Evolutionary conservation across 2,113 vertebrate genomes (phyloP), one percentile per base, ranked within the genome.

Genomic region (Gallinago paraguaiae): DNA sequence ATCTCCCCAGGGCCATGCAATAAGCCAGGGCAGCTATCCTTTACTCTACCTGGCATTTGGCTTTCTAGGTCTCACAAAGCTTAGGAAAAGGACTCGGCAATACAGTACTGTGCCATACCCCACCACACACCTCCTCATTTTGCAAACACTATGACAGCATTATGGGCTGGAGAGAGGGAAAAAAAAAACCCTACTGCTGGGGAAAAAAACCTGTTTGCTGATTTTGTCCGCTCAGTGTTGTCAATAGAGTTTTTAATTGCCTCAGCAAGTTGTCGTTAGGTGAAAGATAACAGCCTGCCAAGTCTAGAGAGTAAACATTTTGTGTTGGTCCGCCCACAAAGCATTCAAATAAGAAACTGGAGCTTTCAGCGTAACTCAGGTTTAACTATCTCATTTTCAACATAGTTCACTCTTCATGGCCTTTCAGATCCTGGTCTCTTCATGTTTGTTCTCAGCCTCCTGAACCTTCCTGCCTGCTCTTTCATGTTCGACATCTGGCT

Each of bases 401-500:
- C 25, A 65, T 9, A 63, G 56, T 68, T 91, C 10, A 8, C n/a
- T 71, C 57, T 65, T 93, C 80, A n/a, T 27, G 39, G 67, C 56
- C 65, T 86, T 96, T 80, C 65, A 84, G 33, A 61, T 64, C 8
- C 19, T 84, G 27, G 2, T 74, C 48, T 81, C 79, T 90, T 82
- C 35, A 7, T 41, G 76, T 88, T 90, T 92, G 71, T 71, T 92
- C 65, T 93, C 82, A 87, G 35, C 35, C 75, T 79, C 51, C 50
- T 69, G 70, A 92, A 90, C 43, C 41, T 82, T 85, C 60, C 82
- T 84, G 61, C 27, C 77, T 71, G 64, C 28, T 90, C 69, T 69
- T 95, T 94, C 78, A 92, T 96, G 91, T 94, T 91, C 6, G 1
- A 96, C 94, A 96, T 94, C 86, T 97, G 87, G 59, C 64, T 95